Percentiles rank a stretch among this genome's conserved stretches.
These are phyloP conservation scores for Halyomorpha halys DNA, from an alignment of 1,140 invertebrate genomes.

Conservation along the genomic window DNA sequence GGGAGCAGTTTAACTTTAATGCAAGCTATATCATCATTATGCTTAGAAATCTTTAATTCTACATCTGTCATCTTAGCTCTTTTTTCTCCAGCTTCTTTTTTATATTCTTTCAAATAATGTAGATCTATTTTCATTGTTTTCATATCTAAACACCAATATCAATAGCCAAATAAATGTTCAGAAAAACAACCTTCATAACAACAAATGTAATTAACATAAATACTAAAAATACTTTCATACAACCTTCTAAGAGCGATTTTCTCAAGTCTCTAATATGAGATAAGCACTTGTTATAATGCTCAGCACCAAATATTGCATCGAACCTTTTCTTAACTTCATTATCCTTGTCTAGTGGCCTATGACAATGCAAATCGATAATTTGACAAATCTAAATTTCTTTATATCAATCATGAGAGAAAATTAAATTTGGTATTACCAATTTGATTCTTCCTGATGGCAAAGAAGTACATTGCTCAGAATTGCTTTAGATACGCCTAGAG, in stretches of 20 bases:
- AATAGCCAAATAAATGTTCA: background rate
- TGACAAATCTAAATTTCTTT: no score
- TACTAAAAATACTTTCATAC: background rate
- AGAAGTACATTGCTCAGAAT: slow-evolving; percentile 95
- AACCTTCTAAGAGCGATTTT: slow-evolving; percentile 39
- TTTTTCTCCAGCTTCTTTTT: slow-evolving; percentile 46
- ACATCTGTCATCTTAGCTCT: slow-evolving; percentile 44
- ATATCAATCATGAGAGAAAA: no score
- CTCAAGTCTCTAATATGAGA: slow-evolving; percentile 65
- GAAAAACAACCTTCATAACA: background rate
- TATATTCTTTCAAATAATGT: slow-evolving; percentile 42
- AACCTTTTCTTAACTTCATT: slow-evolving; percentile 91
- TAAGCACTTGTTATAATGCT: slow-evolving; percentile 85
- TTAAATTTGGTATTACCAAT: slow-evolving; percentile 49
- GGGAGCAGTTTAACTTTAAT: slow-evolving; percentile 45
- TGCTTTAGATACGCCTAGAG: slow-evolving; percentile 82
- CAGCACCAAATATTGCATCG: slow-evolving; percentile 96
- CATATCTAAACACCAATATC: slow-evolving; percentile 22
- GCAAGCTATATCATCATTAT: slow-evolving; percentile 49
- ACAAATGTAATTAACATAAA: background rate
- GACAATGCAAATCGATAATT: background rate
- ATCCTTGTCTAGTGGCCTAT: slow-evolving; percentile 81
- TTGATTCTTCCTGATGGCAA: slow-evolving; percentile 96
- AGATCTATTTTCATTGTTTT: slow-evolving; percentile 41
- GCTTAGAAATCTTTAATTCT: slow-evolving; percentile 45